These are phyloP conservation scores for Rana temporaria DNA, from an alignment of 2,113 vertebrate genomes.

Conservation along the genomic window DNA sequence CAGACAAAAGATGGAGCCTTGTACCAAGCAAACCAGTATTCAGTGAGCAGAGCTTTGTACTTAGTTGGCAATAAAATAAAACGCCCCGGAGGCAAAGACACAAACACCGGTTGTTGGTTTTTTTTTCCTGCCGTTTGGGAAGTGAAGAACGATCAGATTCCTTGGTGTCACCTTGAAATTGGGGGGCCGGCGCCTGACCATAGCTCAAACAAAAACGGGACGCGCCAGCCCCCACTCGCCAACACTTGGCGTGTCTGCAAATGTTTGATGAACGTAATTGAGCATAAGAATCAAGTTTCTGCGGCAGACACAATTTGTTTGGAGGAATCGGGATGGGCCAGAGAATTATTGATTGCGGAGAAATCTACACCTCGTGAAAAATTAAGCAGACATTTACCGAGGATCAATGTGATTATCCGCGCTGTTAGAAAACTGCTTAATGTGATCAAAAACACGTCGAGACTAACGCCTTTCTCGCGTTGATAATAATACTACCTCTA, in stretches of 20 bases:
- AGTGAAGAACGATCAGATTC: not conserved
- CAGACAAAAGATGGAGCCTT: no score
- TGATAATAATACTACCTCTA: no score
- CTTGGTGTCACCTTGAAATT: constrained; percentile 13
- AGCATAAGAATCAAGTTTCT: constrained; percentile 78
- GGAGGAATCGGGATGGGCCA: constrained; percentile 77
- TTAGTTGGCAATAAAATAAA: not conserved
- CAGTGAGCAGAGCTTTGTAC: no score
- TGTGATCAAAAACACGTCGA: constrained; percentile 48
- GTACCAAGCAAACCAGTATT: no score
- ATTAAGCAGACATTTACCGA: constrained; percentile 77
- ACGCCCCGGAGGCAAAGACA: not conserved
- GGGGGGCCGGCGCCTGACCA: not conserved
- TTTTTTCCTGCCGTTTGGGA: not conserved
- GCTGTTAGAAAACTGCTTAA: constrained; percentile 64
- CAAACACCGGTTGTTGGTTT: not conserved
- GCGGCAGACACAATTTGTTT: constrained; percentile 76
- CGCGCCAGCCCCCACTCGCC: not conserved
- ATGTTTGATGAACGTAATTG: constrained; percentile 81
- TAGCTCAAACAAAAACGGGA: not conserved
- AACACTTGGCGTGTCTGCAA: constrained; percentile 69
- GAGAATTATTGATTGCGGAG: constrained; percentile 80
- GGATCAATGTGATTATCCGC: constrained; percentile 75
- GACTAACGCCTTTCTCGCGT: not conserved
- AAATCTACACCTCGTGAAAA: constrained; percentile 79